Evolutionary conservation across 2,797 vertebrate genomes (phyloP).

Genomic region (Chrosomus eos): DNA sequence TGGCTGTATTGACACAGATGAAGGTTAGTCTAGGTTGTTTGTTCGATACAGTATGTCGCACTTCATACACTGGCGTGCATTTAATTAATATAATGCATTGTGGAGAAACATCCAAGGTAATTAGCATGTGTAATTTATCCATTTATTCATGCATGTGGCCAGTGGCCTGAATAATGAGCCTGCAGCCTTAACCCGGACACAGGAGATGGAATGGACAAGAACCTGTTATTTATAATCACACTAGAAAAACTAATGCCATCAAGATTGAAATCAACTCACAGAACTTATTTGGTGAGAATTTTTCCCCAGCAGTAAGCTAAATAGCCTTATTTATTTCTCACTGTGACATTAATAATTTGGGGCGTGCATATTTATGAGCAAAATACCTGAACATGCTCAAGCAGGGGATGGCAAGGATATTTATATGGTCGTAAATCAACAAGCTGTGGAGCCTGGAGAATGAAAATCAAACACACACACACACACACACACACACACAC

Average conservation of each 20-base stretch:
- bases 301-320: slow-evolving; percentile 67
- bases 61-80: slow-evolving; percentile 78
- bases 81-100: slow-evolving; percentile 99
- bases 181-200: slow-evolving; percentile 88
- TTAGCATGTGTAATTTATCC: slow-evolving; percentile 99
- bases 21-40: slow-evolving; percentile 89
- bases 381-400: slow-evolving; percentile 54
- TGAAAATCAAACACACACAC: slow-evolving; percentile 28
- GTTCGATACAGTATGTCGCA: slow-evolving; percentile 91
- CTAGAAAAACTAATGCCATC: slow-evolving; percentile 76
- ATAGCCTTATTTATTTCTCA: slow-evolving; percentile 74
- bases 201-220: slow-evolving; percentile 88
- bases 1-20: slow-evolving; percentile 83
- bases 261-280: slow-evolving; percentile 62
- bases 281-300: slow-evolving; percentile 64
- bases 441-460: slow-evolving; percentile 14
- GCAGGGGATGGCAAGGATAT: slow-evolving; percentile 40
- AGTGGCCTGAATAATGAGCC: slow-evolving; percentile 96
- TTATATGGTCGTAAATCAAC: slow-evolving; percentile 49
- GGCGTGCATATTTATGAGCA: slow-evolving; percentile 51
- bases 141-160: slow-evolving; percentile 95
- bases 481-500: neutral
- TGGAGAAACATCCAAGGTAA: slow-evolving; percentile 88
- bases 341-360: slow-evolving; percentile 55
- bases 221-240: slow-evolving; percentile 93